Conservation (phyloP, 2,113 vertebrate genomes). For the Camelus dromedarius region DNA sequence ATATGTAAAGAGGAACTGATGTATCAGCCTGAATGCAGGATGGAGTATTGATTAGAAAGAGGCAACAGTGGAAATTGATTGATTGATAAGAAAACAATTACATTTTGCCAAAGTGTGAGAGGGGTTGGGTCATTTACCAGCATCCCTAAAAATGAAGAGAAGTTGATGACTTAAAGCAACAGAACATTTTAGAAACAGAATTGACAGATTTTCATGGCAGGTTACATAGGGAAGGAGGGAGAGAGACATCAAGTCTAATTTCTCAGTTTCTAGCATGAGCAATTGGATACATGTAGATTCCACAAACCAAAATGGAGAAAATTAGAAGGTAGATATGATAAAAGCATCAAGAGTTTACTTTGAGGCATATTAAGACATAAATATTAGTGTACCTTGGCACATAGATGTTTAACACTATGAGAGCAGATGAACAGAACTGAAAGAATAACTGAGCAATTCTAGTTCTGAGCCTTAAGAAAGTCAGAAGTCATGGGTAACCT, state of each 20-base stretch:
- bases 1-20: neutral
- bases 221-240: neutral
- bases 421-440: neutral
- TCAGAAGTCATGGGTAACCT: neutral
- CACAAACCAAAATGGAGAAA: neutral
- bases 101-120: neutral
- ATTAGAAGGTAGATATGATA: neutral
- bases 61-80: neutral
- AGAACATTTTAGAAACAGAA: neutral
- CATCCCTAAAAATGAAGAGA: neutral
- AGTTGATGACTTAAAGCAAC: neutral
- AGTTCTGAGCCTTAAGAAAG: neutral
- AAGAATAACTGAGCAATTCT: neutral
- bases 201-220: neutral
- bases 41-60: neutral
- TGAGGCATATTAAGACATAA: neutral
- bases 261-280: neutral
- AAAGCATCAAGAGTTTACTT: neutral
- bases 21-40: neutral
- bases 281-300: neutral
- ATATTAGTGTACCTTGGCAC: neutral
- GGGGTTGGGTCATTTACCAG: neutral
- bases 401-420: neutral
- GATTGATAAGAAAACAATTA: neutral
- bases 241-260: neutral